A percentile compares a stretch with the other conserved stretches of the same genome.
phyloP scores from a whole-genome alignment of 2,888 invertebrate genomes.

The Heliconius ismenius region DNA sequence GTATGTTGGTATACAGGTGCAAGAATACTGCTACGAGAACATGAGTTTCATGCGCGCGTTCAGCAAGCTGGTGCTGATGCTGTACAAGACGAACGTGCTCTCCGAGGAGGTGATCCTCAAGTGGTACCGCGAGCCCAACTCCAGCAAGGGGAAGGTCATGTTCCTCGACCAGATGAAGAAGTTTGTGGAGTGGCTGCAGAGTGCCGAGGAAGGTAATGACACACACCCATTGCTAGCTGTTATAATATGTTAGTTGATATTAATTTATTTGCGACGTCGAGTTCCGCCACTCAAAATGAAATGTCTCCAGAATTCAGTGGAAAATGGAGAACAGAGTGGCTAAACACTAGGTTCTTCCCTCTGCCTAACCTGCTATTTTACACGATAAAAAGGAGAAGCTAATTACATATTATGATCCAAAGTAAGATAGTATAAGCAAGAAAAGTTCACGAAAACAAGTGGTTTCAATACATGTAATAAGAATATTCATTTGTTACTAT shows the following conservation, averaged over 20 bases:
- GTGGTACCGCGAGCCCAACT: slow-evolving; percentile 97
- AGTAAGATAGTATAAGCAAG: too few relatives aligned
- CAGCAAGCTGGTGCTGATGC: slow-evolving; percentile 97
- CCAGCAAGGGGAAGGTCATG: slow-evolving; percentile 96
- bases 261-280: too few relatives aligned
- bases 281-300: too few relatives aligned
- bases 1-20: slow-evolving; percentile 79
- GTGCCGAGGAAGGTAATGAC: slow-evolving; percentile 90
- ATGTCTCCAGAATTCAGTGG: too few relatives aligned
- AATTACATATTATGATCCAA: too few relatives aligned
- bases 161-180: slow-evolving; percentile 99
- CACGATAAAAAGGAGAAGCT: too few relatives aligned
- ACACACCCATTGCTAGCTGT: background rate
- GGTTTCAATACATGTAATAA: too few relatives aligned
- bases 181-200: slow-evolving; percentile 98
- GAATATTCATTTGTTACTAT: too few relatives aligned
- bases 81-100: slow-evolving; percentile 97
- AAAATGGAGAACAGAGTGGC: too few relatives aligned
- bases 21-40: slow-evolving; percentile 99
- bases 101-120: slow-evolving; percentile 97
- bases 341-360: too few relatives aligned
- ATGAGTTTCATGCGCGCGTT: slow-evolving; percentile 99
- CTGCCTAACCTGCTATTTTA: too few relatives aligned
- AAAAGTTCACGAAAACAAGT: too few relatives aligned
- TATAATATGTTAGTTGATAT: background rate